Evolutionary conservation across 35 echinoderm and acorn worm species (phyloP), one percentile per base, ranked within the genome.

Genomic region (Ophiothrix spiculata): DNA sequence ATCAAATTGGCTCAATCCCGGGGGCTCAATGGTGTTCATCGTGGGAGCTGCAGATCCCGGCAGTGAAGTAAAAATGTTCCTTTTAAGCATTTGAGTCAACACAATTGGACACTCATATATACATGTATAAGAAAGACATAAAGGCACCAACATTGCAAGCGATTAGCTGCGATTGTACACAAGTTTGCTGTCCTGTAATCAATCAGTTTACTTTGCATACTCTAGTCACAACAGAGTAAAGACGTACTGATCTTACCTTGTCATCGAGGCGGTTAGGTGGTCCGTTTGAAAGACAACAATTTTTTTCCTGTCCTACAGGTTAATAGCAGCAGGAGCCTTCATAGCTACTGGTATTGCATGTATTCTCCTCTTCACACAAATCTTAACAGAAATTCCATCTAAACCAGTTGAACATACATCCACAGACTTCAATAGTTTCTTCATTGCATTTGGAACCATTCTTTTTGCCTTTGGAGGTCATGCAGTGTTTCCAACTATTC

Each of bases 401-500:
- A 74, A 56, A 0, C 23, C 75, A 13, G 78, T 89, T 32, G 41
- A 37, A 1, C 83, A 90, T 39, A 60, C 83, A 23, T 39, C 83
- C 25, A 60, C 94, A 29, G 56, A 78, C 45, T 97, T 97, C 63
- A 56, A 37, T 33, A 84, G 80, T 32, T 93, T 97, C 87, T 97
- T 97, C 75, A 49, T 90, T 29, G 87, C 94, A 11, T 93, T 97
- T 42, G 94, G 94, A 0, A 87, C 87, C 25, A 97, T 97, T 77
- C 77, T 97, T 13, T 97, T 97, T 39, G 94, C 94, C 0, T 97
- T 93, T 35, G 94, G 94, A 4, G 94, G 94, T 32, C 94, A 97
- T 38, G 94, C 94, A 15, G 91, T 89, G 1, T 97, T 97, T 84
- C 94, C 94, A 1, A 97, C 90, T 1, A 90, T 97, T 74, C 94